phyloP scores from a whole-genome alignment of 2,888 invertebrate species.

The Nomada fabriciana region DNA sequence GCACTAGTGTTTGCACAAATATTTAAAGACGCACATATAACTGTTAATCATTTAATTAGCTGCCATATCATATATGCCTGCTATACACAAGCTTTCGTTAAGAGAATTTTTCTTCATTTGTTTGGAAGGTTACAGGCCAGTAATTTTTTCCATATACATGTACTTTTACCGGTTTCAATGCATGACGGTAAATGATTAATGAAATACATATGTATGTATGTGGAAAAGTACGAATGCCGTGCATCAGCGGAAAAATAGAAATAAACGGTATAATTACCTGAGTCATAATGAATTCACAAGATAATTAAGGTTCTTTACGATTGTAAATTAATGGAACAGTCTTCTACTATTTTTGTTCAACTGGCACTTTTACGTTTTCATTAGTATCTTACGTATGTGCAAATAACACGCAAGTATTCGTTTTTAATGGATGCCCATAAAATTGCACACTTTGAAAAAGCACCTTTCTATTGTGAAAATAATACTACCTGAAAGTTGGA shows the following conservation, averaged over 20 bases:
- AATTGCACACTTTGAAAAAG: not conserved
- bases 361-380: too few species aligned
- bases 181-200: not conserved
- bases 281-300: not conserved
- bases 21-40: too few species aligned
- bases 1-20: too few species aligned
- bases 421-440: not conserved
- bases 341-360: not conserved
- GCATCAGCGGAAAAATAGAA: constrained; percentile 16
- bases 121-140: not conserved
- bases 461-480: not conserved
- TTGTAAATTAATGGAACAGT: not conserved
- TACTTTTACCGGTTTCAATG: not conserved
- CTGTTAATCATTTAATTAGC: too few species aligned
- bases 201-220: not conserved
- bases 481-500: too few species aligned
- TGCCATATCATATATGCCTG: not conserved
- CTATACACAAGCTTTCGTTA: not conserved
- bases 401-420: not conserved
- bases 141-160: not conserved
- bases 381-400: not conserved
- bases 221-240: constrained; percentile 13
- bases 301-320: not conserved
- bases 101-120: not conserved
- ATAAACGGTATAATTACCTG: constrained; percentile 6